Evolutionary conservation across 2,797 vertebrate genomes (phyloP).

Genomic region (Thripadectes ignobilis): DNA sequence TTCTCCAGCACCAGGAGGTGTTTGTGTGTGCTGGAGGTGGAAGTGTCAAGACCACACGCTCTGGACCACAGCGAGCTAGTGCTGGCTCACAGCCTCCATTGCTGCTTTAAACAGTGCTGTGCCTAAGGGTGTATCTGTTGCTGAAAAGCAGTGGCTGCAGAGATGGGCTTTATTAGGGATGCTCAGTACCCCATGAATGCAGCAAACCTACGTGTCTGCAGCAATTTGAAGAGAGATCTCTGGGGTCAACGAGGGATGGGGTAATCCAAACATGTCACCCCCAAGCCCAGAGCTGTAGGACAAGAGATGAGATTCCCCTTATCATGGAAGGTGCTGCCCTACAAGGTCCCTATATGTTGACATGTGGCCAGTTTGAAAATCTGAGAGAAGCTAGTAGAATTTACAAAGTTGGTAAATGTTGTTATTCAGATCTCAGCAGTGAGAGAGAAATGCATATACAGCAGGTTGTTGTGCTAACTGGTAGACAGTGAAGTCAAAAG

Average conservation of each 20-base stretch:
- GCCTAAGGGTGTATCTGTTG: background rate
- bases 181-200: fast-evolving
- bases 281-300: background rate
- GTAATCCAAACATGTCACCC: background rate
- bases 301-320: background rate
- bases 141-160: background rate
- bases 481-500: background rate
- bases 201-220: fast-evolving
- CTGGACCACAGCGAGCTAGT: background rate
- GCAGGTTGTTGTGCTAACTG: background rate
- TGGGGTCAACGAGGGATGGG: background rate
- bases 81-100: background rate
- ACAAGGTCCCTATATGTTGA: background rate
- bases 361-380: background rate
- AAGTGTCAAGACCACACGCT: background rate
- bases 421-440: background rate
- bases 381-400: background rate
- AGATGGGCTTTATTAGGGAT: background rate
- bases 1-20: background rate
- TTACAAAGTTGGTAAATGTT: background rate
- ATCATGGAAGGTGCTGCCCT: background rate
- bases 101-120: background rate
- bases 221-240: background rate
- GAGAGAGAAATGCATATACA: background rate
- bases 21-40: background rate